Evolutionary conservation across 2,888 invertebrate genomes (phyloP).

Genomic region (Clunio marinus): DNA sequence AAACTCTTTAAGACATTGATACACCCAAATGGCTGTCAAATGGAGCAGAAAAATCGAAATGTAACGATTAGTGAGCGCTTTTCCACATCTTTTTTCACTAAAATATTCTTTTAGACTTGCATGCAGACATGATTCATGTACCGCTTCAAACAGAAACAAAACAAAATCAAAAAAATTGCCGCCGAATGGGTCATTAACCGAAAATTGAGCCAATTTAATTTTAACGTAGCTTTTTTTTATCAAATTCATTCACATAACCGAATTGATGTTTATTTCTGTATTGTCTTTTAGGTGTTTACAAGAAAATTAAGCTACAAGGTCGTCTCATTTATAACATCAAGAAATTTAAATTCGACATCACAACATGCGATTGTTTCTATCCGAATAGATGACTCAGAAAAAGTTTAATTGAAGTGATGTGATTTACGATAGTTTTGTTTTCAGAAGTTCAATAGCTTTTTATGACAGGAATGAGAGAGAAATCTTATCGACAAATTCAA

Average conservation of each 20-base stretch:
- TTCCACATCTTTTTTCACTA: background rate
- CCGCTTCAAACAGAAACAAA: conserved; percentile 4
- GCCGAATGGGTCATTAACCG: conserved; percentile 24
- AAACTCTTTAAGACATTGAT: background rate
- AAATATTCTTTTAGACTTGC: too few species aligned
- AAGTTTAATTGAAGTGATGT: too few species aligned
- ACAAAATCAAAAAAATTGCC: background rate
- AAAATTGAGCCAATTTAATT: conserved; percentile 17
- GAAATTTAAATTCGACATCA: background rate
- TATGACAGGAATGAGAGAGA: background rate
- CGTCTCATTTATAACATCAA: background rate
- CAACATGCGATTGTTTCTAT: background rate
- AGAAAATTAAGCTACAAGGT: conserved; percentile 25
- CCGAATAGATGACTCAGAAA: background rate
- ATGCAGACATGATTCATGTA: conserved; percentile 21
- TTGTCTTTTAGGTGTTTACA: background rate
- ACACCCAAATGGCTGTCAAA: conserved; percentile 25
- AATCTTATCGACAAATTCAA: background rate
- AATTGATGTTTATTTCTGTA: background rate
- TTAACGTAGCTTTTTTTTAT: conserved; percentile 7
- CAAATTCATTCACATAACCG: background rate
- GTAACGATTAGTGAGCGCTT: conserved; percentile 9
- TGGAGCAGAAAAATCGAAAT: conserved; percentile 32
- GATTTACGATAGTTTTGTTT: background rate
- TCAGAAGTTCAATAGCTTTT: background rate